A percentile compares a stretch with the other conserved stretches of the same genome.
phyloP scores from a whole-genome alignment of 2,888 invertebrate genomes.

The Cactoblastis cactorum region DNA sequence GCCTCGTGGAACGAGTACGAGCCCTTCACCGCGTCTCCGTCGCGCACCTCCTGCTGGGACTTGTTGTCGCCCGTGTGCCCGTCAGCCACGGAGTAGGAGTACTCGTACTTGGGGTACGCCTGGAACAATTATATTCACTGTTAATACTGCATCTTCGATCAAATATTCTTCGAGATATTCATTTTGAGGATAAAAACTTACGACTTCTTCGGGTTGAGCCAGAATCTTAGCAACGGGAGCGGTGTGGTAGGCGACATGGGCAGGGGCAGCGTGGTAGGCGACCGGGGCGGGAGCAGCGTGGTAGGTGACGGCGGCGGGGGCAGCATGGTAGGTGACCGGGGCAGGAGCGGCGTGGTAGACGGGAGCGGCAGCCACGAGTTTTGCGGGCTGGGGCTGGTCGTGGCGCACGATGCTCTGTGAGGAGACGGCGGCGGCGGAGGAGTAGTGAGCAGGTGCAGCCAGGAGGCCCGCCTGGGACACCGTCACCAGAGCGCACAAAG shows the following conservation, averaged over 20 bases:
- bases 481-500: conserved; percentile 37
- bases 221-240: conserved; percentile 6
- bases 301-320: conserved; percentile 16
- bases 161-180: not conserved
- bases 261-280: conserved; percentile 24
- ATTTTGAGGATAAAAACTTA: not conserved
- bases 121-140: not conserved
- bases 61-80: conserved; percentile 64
- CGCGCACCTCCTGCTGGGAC: conserved; percentile 44
- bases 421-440: conserved; percentile 49
- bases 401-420: conserved; percentile 58
- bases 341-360: conserved; percentile 35
- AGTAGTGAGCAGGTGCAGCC: conserved; percentile 55
- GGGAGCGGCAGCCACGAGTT: conserved; percentile 30
- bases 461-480: conserved; percentile 39
- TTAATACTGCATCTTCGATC: not conserved
- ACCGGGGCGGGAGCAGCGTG: conserved; percentile 23
- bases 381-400: conserved; percentile 52
- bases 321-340: conserved; percentile 28
- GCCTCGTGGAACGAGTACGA: conserved; percentile 62
- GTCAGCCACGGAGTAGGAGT: conserved; percentile 18
- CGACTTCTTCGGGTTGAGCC: conserved; percentile 6
- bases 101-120: conserved; percentile 17
- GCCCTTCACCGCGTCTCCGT: conserved; percentile 53
- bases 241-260: not conserved